Evolutionary conservation across 2,888 invertebrate genomes (phyloP).

Genomic region (Eupithecia tripunctaria): DNA sequence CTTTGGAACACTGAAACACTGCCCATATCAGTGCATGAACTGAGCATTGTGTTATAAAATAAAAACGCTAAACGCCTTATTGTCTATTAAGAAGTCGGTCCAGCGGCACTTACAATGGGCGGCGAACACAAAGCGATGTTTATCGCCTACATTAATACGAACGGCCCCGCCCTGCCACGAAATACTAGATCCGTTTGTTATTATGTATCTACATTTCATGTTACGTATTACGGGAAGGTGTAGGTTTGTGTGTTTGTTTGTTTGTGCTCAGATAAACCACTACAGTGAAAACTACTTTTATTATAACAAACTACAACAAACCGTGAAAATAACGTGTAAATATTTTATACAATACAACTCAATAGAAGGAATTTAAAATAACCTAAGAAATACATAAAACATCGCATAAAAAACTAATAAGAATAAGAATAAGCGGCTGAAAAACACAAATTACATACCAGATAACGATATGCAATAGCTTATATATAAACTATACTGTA

Average conservation of each 20-base stretch:
- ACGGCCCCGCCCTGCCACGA: slow-evolving; percentile 79
- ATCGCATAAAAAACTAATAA: too few relatives aligned
- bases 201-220: slow-evolving; percentile 37
- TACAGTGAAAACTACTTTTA: too few relatives aligned
- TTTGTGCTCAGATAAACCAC: too few relatives aligned
- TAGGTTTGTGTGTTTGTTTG: slow-evolving; percentile 7
- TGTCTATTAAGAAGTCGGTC: slow-evolving; percentile 81
- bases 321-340: too few relatives aligned
- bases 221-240: neutral
- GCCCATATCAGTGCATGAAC: slow-evolving; percentile 58
- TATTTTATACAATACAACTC: too few relatives aligned
- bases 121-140: slow-evolving; percentile 78
- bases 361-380: too few relatives aligned
- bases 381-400: too few relatives aligned
- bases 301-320: too few relatives aligned
- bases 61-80: slow-evolving; percentile 81
- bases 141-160: slow-evolving; percentile 80
- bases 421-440: too few relatives aligned
- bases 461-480: too few relatives aligned
- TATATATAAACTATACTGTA: too few relatives aligned
- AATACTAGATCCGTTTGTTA: slow-evolving; percentile 76
- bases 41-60: slow-evolving; percentile 77
- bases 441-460: too few relatives aligned
- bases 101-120: slow-evolving; percentile 76
- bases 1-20: slow-evolving; percentile 2